Base-by-base conservation (phyloP, 2,113 vertebrate genomes). In the Boleophthalmus pectinirostris region DNA sequence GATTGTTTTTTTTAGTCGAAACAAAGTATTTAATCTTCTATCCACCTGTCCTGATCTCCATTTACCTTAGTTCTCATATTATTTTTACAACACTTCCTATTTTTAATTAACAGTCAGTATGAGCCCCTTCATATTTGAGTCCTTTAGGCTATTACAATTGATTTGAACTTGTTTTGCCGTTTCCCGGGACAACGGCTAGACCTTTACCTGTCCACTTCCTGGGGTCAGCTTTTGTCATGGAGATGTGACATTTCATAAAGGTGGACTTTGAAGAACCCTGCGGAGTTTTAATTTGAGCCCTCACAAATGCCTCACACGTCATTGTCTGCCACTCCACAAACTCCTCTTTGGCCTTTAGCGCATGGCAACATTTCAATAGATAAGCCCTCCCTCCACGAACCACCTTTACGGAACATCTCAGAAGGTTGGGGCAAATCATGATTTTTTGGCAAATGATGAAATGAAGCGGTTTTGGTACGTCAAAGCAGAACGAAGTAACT, bases 171-270 rank as follows among this genome's bases (percentile, higher is more conserved):
- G 2, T 18, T 43, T 66, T 66, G 35, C 56, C 46, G 78, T 82
- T 77, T 74, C 77, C 85, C 81, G 72, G 68, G 56, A 29, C 20
- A 5, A 51, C 2, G 56, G 38, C 0, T 0, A 11, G 25, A 65
- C 66, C 24, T 60, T 60, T 29, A 24, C 68, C 57, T 72, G 80
- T 78, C 83, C 70, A 68, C 53, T 51, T 75, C 69, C 11, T 53
- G 15, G 14, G 43, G 60, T 33, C 11, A 61, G 69, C 29, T 75
- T 65, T 89, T 85, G 73, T 83, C 75, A 75, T 82, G 70, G 57
- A 80, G 82, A 76, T 83, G 73, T 67, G 72, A 82, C 80, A 78
- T 85, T 85, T 84, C 66, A 38, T 51, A 20, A 16, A 20, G 25
- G 18, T 64, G 66, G 77, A 72, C 67, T 64, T 64, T 53, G 46